phyloP scores from a whole-genome alignment of 2,113 vertebrate species.

The Amia ocellicauda region DNA sequence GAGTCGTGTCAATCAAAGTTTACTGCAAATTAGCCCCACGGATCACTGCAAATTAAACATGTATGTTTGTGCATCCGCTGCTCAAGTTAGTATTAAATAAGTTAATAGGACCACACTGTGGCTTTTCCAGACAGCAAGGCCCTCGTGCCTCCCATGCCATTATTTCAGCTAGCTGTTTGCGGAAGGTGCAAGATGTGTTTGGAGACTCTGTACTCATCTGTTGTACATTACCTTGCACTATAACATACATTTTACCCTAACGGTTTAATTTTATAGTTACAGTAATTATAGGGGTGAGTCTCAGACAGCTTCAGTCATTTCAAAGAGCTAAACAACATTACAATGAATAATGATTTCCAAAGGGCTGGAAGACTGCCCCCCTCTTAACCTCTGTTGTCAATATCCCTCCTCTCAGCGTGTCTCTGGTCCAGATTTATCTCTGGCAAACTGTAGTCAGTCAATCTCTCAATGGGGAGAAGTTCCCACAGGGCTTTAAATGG shows the following conservation, averaged over 20 bases:
- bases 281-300: conserved; percentile 42
- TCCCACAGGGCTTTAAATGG: not conserved
- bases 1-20: conserved; percentile 18
- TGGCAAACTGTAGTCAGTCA: conserved; percentile 15
- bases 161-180: conserved; percentile 9
- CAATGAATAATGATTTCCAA: conserved; percentile 8
- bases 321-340: not conserved
- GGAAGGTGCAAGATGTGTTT: conserved; percentile 7
- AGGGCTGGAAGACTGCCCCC: not conserved
- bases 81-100: conserved; percentile 27
- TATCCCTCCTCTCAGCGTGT: conserved; percentile 11
- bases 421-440: not conserved
- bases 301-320: conserved; percentile 24
- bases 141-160: not conserved
- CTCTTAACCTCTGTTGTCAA: conserved; percentile 15
- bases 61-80: conserved; percentile 22
- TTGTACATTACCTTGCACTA: conserved; percentile 34
- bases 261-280: conserved; percentile 31
- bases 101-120: conserved; percentile 25
- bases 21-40: conserved; percentile 12
- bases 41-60: conserved; percentile 22
- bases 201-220: conserved; percentile 31
- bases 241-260: conserved; percentile 16
- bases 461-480: not conserved
- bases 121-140: not conserved